These are phyloP conservation scores for Sus scrofa DNA, from an alignment of 2,113 vertebrate species.

Conservation along the genomic window T2T-Sscrofa CM000817.6:110309501-110310000, in stretches of 20 bases:
- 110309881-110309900: neutral
- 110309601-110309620: neutral
- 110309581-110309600: neutral
- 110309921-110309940: neutral
- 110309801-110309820: neutral
- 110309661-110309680: neutral
- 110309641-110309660: neutral
- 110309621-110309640: neutral
- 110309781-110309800: neutral
- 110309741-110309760: constrained; percentile 12
- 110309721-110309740: neutral
- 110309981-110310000: neutral
- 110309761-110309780: neutral
- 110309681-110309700: neutral
- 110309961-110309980: neutral
- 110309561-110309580: too few relatives aligned
- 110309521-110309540: too few relatives aligned
- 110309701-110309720: neutral
- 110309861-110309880: neutral
- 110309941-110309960: neutral
- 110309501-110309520: too few relatives aligned
- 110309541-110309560: too few relatives aligned
- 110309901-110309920: neutral
- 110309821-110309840: neutral
- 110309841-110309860: neutral